A percentile compares a stretch with the other conserved stretches of the same genome.
Conservation (phyloP, 2,888 invertebrate genomes). For the Chrysolina haemoptera region DNA sequence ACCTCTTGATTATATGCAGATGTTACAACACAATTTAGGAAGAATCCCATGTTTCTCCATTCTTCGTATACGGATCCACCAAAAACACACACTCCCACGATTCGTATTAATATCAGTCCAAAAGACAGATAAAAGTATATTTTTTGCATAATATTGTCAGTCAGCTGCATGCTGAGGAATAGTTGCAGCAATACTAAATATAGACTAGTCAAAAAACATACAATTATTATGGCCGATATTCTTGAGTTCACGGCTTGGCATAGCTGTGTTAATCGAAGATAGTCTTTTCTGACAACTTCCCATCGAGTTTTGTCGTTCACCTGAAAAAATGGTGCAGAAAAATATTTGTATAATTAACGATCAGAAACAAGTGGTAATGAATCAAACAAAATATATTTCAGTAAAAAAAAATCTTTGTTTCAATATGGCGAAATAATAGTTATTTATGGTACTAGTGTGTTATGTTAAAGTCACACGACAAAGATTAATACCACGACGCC, state of each 20-base stretch:
- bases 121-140: constrained; percentile 63
- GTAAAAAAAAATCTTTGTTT: too few species aligned
- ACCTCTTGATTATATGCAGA: constrained; percentile 78
- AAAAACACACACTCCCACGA: constrained; percentile 60
- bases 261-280: constrained; percentile 46
- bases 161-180: constrained; percentile 75
- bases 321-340: constrained; percentile 48
- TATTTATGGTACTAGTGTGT: too few species aligned
- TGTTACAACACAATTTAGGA: constrained; percentile 76
- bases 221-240: constrained; percentile 76
- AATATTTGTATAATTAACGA: too few species aligned
- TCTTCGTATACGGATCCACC: constrained; percentile 64
- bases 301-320: constrained; percentile 47
- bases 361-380: too few species aligned
- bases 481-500: too few species aligned
- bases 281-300: constrained; percentile 51
- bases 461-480: too few species aligned
- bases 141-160: constrained; percentile 55
- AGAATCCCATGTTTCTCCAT: constrained; percentile 59
- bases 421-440: too few species aligned
- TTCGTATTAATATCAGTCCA: constrained; percentile 64
- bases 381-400: too few species aligned
- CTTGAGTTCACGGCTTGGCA: constrained; percentile 73
- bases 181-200: constrained; percentile 83
- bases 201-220: constrained; percentile 80